Conservation (phyloP, 1,140 invertebrate species). For the Drosophila varians region DNA sequence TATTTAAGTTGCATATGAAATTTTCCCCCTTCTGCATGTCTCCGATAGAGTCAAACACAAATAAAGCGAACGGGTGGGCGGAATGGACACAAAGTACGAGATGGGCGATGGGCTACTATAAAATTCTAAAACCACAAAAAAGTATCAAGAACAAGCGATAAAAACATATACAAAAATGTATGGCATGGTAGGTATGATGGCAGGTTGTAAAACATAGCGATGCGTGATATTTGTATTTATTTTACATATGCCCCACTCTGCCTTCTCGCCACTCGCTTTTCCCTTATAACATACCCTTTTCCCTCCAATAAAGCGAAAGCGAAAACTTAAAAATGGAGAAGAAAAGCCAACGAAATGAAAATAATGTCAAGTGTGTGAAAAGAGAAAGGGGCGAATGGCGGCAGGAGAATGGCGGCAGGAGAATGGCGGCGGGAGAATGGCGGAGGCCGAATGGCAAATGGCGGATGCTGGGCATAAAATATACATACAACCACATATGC, state of each 20-base stretch:
- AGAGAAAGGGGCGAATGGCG: background rate
- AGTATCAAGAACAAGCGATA: slow-evolving; percentile 46
- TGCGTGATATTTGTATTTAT: slow-evolving; percentile 69
- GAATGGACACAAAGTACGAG: too few relatives aligned
- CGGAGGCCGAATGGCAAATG: too few relatives aligned
- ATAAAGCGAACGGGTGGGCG: slow-evolving; percentile 6
- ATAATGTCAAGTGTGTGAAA: slow-evolving; percentile 56
- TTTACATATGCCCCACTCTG: slow-evolving; percentile 28
- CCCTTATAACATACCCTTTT: background rate
- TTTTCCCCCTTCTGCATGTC: slow-evolving; percentile 63
- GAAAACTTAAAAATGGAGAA: slow-evolving; percentile 42
- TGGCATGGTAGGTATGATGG: slow-evolving; percentile 47
- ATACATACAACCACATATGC: slow-evolving; percentile 9
- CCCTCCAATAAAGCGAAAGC: slow-evolving; percentile 11
- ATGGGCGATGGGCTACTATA: slow-evolving; percentile 46
- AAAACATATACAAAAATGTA: slow-evolving; percentile 50
- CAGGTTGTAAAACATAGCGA: slow-evolving; percentile 69
- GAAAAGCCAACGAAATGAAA: slow-evolving; percentile 31
- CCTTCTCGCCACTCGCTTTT: background rate
- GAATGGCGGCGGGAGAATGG: too few relatives aligned
- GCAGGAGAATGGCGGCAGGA: too few relatives aligned
- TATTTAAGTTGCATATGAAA: slow-evolving; percentile 78
- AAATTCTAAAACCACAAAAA: slow-evolving; percentile 73
- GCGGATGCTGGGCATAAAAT: slow-evolving; percentile 13
- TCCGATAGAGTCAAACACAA: slow-evolving; percentile 58